Conservation (phyloP, 2,113 vertebrate species). For the Leptobrachium ailaonicum region DNA sequence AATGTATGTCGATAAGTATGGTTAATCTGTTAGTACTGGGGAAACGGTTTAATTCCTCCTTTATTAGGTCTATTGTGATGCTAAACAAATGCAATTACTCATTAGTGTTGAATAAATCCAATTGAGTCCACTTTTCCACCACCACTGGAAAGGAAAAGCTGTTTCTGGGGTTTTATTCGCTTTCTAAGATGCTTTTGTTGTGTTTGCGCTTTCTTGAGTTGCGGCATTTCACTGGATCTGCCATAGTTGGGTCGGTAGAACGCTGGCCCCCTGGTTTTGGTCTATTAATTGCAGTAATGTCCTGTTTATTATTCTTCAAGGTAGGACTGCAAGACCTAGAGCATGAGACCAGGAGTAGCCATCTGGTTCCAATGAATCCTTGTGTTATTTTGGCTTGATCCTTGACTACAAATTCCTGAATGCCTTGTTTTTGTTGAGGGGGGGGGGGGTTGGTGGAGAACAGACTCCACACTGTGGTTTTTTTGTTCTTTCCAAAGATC, state of each 20-base stretch:
- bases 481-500: slow-evolving; percentile 78
- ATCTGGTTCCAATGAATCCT: slow-evolving; percentile 86
- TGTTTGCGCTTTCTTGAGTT: too few relatives aligned
- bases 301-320: slow-evolving; percentile 25
- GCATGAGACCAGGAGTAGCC: slow-evolving; percentile 74
- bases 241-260: background rate
- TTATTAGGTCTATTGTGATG: too few relatives aligned
- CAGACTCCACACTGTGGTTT: slow-evolving; percentile 76
- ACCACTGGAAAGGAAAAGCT: too few relatives aligned
- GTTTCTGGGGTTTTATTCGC: too few relatives aligned
- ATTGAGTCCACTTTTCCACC: too few relatives aligned
- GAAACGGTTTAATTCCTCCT: too few relatives aligned
- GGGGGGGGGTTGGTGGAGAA: slow-evolving; percentile 78
- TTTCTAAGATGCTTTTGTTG: too few relatives aligned
- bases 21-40: too few relatives aligned
- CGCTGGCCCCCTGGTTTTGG: background rate
- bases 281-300: background rate
- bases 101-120: too few relatives aligned
- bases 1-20: too few relatives aligned
- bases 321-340: slow-evolving; percentile 42
- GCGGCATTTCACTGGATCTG: too few relatives aligned
- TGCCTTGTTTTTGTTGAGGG: slow-evolving; percentile 89
- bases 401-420: slow-evolving; percentile 77
- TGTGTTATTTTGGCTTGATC: slow-evolving; percentile 78
- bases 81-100: too few relatives aligned